Percentiles rank a stretch among this genome's conserved stretches.
phyloP scores from a whole-genome alignment of 2,113 vertebrate genomes.

The Mastomys natalensis region DNA sequence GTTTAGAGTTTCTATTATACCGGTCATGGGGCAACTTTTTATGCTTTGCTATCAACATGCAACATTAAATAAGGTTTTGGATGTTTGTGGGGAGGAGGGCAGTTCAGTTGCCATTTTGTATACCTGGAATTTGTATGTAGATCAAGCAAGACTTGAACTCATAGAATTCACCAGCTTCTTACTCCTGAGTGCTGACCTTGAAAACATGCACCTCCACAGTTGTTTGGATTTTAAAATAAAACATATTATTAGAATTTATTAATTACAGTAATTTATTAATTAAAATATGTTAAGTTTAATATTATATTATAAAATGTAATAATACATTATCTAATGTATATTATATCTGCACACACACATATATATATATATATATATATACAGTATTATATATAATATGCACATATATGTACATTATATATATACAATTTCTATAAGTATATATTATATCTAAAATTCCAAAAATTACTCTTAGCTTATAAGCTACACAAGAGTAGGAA shows the following conservation, averaged over 20 bases:
- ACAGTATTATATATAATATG: not conserved
- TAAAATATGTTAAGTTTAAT: not conserved
- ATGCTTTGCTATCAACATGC: not conserved
- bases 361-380: not conserved
- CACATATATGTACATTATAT: not conserved
- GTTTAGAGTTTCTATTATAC: not conserved
- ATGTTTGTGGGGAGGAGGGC: fast-evolving
- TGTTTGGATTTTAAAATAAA: not conserved
- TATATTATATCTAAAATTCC: not conserved
- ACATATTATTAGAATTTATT: not conserved
- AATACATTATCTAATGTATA: not conserved
- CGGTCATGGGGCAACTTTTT: not conserved
- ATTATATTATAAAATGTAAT: not conserved
- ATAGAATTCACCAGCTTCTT: not conserved
- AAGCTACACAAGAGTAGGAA: not conserved
- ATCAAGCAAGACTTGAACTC: not conserved
- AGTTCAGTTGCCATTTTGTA: not conserved
- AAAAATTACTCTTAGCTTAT: not conserved
- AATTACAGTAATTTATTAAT: not conserved
- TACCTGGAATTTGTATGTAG: not conserved
- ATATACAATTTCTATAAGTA: not conserved
- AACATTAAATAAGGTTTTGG: not conserved
- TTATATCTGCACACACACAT: no score
- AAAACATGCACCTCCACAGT: not conserved
- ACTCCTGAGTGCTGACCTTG: not conserved